These are phyloP conservation scores for Melikaiella ostensackeni DNA, from an alignment of 2,888 invertebrate species.

Conservation along the genomic window DNA sequence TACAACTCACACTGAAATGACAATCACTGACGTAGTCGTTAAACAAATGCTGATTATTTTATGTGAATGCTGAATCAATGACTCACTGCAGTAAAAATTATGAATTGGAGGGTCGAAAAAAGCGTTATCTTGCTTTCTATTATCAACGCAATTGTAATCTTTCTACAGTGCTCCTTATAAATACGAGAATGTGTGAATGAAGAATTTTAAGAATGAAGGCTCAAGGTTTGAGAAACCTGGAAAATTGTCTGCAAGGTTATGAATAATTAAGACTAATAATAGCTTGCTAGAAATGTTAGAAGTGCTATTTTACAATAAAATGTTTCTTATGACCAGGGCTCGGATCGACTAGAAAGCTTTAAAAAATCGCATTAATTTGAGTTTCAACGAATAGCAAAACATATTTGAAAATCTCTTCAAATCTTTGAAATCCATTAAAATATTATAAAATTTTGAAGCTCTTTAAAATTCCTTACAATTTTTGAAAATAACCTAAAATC, in stretches of 20 bases:
- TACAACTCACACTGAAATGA: not conserved
- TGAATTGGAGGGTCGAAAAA: not conserved
- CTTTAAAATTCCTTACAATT: too few relatives aligned
- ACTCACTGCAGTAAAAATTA: not conserved
- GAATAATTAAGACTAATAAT: not conserved
- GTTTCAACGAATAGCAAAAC: too few relatives aligned
- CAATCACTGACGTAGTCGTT: not conserved
- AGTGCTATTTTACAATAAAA: not conserved
- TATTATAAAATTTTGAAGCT: too few relatives aligned
- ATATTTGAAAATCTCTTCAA: too few relatives aligned
- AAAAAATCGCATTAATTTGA: too few relatives aligned
- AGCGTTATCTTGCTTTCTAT: conserved; percentile 11
- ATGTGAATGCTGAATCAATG: not conserved
- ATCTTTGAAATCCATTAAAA: too few relatives aligned
- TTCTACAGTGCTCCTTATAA: not conserved
- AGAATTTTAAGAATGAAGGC: not conserved
- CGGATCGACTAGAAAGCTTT: too few relatives aligned
- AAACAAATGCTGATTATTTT: not conserved
- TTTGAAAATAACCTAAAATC: too few relatives aligned
- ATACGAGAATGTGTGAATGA: conserved; percentile 15
- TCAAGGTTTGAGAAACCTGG: not conserved
- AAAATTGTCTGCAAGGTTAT: not conserved
- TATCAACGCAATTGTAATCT: conserved; percentile 12
- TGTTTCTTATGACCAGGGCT: too few relatives aligned
- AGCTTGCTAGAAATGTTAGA: not conserved